These are phyloP conservation scores for Protonibea diacanthus DNA, from an alignment of 2,797 vertebrate genomes.

Conservation along the genomic window DNA sequence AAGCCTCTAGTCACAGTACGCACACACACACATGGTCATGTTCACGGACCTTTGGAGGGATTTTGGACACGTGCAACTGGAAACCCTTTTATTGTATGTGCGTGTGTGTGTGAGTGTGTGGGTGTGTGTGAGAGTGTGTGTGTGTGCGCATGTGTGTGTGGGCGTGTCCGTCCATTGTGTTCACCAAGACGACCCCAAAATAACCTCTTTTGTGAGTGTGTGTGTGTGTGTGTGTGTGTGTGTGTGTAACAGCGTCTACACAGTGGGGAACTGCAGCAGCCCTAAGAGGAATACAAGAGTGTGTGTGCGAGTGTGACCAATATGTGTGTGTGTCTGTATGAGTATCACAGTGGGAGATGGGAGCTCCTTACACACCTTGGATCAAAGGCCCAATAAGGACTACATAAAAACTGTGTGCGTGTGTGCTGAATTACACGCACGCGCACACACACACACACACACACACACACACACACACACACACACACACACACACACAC, in stretches of 20 bases:
- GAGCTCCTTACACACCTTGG: constrained; percentile 63
- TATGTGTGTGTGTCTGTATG: constrained; percentile 13
- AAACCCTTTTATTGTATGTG: constrained; percentile 12
- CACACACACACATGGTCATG: constrained; percentile 38
- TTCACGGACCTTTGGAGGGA: constrained; percentile 43
- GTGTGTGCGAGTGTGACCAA: constrained; percentile 18
- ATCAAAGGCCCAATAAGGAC: constrained; percentile 68
- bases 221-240: constrained; percentile 52
- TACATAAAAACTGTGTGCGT: constrained; percentile 40
- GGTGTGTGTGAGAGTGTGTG: constrained; percentile 7
- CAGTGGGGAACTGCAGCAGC: constrained; percentile 51
- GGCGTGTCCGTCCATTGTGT: constrained; percentile 54
- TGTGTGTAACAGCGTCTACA: constrained; percentile 36
- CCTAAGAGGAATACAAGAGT: constrained; percentile 2
- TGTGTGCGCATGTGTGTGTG: constrained; percentile 11
- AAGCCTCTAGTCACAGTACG: constrained; percentile 70
- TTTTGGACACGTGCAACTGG: constrained; percentile 44
- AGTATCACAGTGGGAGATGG: constrained; percentile 67
- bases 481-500: background rate
- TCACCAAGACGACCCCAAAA: constrained; percentile 58
- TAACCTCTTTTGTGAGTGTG: constrained; percentile 61
- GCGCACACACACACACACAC: background rate
- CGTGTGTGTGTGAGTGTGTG: constrained; percentile 5
- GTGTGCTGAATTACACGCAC: background rate
- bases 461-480: background rate